phyloP scores from a whole-genome alignment of 2,888 invertebrate genomes.

The Ochropacha duplaris region DNA sequence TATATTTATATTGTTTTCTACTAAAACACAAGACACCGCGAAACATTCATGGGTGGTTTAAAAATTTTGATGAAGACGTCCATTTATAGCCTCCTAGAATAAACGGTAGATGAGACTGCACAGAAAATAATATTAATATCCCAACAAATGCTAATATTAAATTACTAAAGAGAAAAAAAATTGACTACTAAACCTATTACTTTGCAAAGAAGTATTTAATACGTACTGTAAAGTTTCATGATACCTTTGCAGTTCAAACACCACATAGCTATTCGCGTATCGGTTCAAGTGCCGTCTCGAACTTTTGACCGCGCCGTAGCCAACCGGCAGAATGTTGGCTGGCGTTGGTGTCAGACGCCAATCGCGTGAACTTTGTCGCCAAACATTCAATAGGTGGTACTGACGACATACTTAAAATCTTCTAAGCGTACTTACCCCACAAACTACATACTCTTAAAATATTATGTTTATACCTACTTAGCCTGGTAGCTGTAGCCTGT shows the following conservation, averaged over 20 bases:
- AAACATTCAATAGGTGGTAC: background rate
- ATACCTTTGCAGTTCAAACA: background rate
- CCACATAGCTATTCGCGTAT: constrained; percentile 5
- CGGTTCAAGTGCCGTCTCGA: constrained; percentile 12
- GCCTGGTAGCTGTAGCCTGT: no score
- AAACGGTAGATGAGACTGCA: no score
- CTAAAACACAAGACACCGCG: no score
- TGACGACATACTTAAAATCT: background rate
- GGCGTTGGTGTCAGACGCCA: background rate
- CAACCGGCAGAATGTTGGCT: constrained; percentile 1
- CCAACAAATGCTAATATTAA: no score
- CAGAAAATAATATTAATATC: no score
- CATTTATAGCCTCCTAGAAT: no score
- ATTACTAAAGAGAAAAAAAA: no score
- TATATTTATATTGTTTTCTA: no score
- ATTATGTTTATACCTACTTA: background rate
- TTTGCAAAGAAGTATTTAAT: background rate
- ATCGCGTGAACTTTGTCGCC: background rate
- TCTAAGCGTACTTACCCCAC: background rate
- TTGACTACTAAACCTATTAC: no score
- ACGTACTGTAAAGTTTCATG: background rate
- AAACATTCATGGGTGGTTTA: no score
- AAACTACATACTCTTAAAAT: background rate
- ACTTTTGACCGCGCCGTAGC: constrained; percentile 5
- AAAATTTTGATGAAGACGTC: no score